These are phyloP conservation scores for Heliornis fulica DNA, from an alignment of 2,113 vertebrate species.

Conservation along the genomic window DNA sequence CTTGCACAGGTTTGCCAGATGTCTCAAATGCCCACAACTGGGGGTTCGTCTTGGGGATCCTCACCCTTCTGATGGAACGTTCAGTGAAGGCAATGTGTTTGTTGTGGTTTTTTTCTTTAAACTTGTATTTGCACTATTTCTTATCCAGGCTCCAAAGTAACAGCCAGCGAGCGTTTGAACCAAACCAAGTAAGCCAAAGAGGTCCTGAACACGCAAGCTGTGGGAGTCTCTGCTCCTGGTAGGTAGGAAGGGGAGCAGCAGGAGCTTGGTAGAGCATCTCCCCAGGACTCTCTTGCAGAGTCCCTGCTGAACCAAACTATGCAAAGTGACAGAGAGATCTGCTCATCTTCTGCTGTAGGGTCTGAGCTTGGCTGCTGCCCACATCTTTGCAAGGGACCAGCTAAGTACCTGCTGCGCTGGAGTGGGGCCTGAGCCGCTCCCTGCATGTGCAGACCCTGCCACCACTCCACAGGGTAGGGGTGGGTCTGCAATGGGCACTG, in stretches of 20 bases:
- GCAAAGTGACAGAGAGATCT: background rate
- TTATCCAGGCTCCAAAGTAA: background rate
- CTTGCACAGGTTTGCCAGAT: background rate
- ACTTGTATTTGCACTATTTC: constrained; percentile 52
- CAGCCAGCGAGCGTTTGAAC: background rate
- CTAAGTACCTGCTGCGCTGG: background rate
- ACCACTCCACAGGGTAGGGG: fast-evolving
- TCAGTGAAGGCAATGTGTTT: background rate
- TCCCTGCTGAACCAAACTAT: background rate
- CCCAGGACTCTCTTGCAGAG: background rate
- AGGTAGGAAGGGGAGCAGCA: background rate
- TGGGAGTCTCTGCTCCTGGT: background rate
- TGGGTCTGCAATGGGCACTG: fast-evolving
- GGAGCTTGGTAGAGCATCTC: fast-evolving
- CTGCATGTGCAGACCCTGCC: background rate
- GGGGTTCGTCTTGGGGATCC: background rate
- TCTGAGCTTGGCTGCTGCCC: background rate
- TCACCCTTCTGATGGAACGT: background rate
- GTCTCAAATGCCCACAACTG: background rate
- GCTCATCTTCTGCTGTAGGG: background rate
- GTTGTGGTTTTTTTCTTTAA: background rate
- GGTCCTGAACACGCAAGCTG: background rate
- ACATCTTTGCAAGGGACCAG: background rate
- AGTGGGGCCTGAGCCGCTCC: background rate
- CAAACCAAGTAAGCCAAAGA: constrained; percentile 39